Percentiles rank a stretch among this genome's conserved stretches.
These are phyloP conservation scores for Tragelaphus buxtoni DNA, from an alignment of 2,113 vertebrate species.

Conservation along the genomic window DNA sequence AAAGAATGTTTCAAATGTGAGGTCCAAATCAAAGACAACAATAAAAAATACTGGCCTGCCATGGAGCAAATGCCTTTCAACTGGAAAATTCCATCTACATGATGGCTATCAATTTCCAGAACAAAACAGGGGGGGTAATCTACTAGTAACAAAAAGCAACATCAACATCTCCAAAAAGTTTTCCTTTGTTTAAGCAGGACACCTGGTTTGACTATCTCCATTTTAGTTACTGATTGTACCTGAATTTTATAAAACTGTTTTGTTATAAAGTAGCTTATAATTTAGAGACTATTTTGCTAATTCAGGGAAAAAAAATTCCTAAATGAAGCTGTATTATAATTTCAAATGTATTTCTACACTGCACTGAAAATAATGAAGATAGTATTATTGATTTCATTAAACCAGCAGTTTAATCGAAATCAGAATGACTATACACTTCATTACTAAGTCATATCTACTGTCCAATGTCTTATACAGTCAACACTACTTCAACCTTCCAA, in stretches of 20 bases:
- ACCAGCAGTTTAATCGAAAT: neutral
- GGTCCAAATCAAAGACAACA: neutral
- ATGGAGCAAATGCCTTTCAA: neutral
- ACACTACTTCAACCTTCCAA: neutral
- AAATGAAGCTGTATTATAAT: neutral
- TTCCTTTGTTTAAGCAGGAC: neutral
- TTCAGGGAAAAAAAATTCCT: neutral
- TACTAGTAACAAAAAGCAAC: neutral
- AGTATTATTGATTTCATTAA: neutral
- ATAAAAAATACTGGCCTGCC: neutral
- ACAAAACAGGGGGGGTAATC: neutral
- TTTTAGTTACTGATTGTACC: neutral
- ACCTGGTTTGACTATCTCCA: neutral
- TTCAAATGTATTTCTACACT: neutral
- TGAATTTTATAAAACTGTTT: neutral
- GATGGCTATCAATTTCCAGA: neutral
- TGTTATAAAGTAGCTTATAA: neutral
- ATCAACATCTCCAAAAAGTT: neutral
- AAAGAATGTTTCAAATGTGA: neutral
- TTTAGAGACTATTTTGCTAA: neutral
- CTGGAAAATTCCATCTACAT: neutral
- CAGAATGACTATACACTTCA: neutral
- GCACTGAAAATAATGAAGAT: neutral
- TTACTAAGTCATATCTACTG: neutral
- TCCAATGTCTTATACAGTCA: neutral